These are phyloP conservation scores for Onchidella celtica DNA, from an alignment of 2,888 invertebrate species.

Conservation along the genomic window DNA sequence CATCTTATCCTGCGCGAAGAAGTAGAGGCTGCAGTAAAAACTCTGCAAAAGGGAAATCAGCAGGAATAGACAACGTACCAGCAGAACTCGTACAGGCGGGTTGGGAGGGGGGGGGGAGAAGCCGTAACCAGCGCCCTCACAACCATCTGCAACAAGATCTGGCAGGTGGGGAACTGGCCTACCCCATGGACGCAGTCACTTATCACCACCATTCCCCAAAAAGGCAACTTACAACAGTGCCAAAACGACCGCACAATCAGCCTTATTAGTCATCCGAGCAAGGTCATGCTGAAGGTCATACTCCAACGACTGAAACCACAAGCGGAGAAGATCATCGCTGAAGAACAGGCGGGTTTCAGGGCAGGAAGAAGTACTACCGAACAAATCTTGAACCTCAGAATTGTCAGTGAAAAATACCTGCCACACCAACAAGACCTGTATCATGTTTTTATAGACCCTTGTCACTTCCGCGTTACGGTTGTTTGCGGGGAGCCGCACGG, in stretches of 20 bases:
- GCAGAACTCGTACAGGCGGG: slow-evolving; percentile 18
- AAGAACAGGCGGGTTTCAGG: slow-evolving; percentile 30
- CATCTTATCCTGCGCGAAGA: slow-evolving; percentile 20
- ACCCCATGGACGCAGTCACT: slow-evolving; percentile 17
- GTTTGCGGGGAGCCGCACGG: too few species aligned
- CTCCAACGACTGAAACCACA: slow-evolving; percentile 9
- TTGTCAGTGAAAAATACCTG: slow-evolving; percentile 1
- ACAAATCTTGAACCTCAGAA: slow-evolving; percentile 17
- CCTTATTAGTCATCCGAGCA: slow-evolving; percentile 26
- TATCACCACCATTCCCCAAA: slow-evolving; percentile 15
- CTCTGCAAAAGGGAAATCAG: slow-evolving; percentile 19
- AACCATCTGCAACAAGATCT: slow-evolving; percentile 28
- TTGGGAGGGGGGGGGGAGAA: slow-evolving; percentile 27
- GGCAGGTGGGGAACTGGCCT: neutral
- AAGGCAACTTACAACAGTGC: slow-evolving; percentile 26
- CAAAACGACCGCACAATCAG: slow-evolving; percentile 43
- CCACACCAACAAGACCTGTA: slow-evolving; percentile 12
- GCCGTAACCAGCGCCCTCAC: neutral
- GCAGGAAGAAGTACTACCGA: slow-evolving; percentile 2
- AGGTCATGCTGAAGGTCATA: slow-evolving; percentile 32
- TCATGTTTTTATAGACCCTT: too few species aligned
- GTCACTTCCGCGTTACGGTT: too few species aligned
- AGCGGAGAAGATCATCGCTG: slow-evolving; percentile 22
- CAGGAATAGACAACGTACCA: slow-evolving; percentile 29
- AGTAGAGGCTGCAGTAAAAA: slow-evolving; percentile 6